Percentiles rank a stretch among this genome's conserved stretches.
phyloP scores from a whole-genome alignment of 2,888 invertebrate genomes.

The Oxytorus armatus region DNA sequence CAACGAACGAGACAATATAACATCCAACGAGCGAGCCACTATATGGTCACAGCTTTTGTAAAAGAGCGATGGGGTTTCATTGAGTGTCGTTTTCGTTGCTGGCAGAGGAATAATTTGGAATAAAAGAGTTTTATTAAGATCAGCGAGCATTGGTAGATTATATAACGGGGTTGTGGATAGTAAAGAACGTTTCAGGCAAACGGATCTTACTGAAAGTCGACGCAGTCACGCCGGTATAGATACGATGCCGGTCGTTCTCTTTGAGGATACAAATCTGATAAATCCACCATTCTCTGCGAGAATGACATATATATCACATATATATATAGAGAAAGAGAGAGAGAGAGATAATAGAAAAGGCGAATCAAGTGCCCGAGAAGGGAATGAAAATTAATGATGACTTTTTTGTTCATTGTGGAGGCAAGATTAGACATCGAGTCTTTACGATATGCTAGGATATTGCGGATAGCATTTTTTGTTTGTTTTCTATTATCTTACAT shows the following conservation, averaged over 20 bases:
- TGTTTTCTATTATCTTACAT: conserved; percentile 23
- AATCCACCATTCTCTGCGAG: conserved; percentile 32
- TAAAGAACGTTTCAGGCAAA: conserved; percentile 28
- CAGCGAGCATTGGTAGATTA: conserved; percentile 13
- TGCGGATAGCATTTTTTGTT: conserved; percentile 27
- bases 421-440: conserved; percentile 30
- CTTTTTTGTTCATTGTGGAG: conserved; percentile 9
- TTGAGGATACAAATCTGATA: conserved; percentile 54
- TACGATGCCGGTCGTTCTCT: conserved; percentile 39
- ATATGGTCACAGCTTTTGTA: conserved; percentile 83
- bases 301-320: too few species aligned
- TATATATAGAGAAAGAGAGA: conserved; percentile 15
- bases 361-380: too few species aligned
- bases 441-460: conserved; percentile 26
- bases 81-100: conserved; percentile 60
- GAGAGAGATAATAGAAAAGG: conserved; percentile 8
- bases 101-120: conserved; percentile 51
- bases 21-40: conserved; percentile 85
- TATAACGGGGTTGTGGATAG: conserved; percentile 14
- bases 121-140: conserved; percentile 14
- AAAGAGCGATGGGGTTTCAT: conserved; percentile 76
- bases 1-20: conserved; percentile 84
- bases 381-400: too few species aligned
- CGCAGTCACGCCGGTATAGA: conserved; percentile 40
- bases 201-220: conserved; percentile 31